Conservation (phyloP, 2,113 vertebrate genomes). For the Silurus glanis region DNA sequence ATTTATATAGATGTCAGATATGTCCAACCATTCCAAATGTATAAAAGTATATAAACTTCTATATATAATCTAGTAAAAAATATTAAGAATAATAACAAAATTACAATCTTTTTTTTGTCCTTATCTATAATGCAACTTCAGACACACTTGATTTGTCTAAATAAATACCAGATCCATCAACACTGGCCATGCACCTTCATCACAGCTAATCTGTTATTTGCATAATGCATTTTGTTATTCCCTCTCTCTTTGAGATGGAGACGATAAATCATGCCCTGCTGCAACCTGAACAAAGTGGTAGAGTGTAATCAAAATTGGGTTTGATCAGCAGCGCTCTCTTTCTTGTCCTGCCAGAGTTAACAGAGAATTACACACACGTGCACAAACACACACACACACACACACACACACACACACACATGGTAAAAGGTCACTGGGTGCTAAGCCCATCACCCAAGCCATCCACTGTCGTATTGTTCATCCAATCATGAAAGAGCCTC, state of each 20-base stretch:
- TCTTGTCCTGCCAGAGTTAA: conserved; percentile 62
- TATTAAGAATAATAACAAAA: too few species aligned
- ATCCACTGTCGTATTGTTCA: conserved; percentile 60
- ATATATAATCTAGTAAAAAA: too few species aligned
- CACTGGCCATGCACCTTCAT: background rate
- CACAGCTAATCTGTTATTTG: conserved; percentile 2
- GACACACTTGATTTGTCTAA: background rate
- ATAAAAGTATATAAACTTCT: too few species aligned
- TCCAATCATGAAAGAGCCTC: conserved; percentile 44
- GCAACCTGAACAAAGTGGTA: conserved; percentile 52
- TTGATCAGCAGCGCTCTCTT: conserved; percentile 59
- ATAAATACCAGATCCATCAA: conserved; percentile 4
- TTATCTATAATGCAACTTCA: background rate
- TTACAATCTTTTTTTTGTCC: background rate
- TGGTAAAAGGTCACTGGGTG: conserved; percentile 59
- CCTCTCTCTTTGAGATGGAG: background rate
- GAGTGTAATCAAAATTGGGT: conserved; percentile 57
- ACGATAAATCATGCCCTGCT: conserved; percentile 45
- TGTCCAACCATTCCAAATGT: background rate
- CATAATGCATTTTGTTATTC: conserved; percentile 22
- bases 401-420: conserved; percentile 44
- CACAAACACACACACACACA: conserved; percentile 39
- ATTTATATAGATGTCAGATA: background rate
- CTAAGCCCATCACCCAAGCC: conserved; percentile 52
- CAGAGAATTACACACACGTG: conserved; percentile 56